A percentile compares a stretch with the other conserved stretches of the same genome.
Conservation (phyloP, 2,888 invertebrate genomes). For the Plebejus melissa region DNA sequence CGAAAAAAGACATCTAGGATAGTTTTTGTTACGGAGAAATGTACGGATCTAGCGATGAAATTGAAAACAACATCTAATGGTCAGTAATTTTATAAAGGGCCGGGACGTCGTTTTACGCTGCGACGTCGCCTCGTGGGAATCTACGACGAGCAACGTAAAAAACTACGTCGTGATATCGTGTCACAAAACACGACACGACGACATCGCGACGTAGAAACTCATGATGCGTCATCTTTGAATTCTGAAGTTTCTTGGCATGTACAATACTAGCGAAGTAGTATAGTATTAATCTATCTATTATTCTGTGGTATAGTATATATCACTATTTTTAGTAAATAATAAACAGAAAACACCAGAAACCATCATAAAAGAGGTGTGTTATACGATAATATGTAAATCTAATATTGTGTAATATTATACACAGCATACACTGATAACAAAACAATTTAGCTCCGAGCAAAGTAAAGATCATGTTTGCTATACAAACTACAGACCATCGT, state of each 20-base stretch:
- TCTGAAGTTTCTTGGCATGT: not conserved
- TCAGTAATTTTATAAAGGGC: too few relatives aligned
- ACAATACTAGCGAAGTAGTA: constrained; percentile 33
- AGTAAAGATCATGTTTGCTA: not conserved
- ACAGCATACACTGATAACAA: not conserved
- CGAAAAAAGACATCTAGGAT: too few relatives aligned
- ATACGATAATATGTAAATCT: not conserved
- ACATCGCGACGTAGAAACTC: too few relatives aligned
- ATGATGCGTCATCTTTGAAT: too few relatives aligned
- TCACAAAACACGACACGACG: too few relatives aligned
- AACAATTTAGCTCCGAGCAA: not conserved
- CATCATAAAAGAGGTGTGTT: not conserved
- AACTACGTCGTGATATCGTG: too few relatives aligned
- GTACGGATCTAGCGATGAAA: too few relatives aligned
- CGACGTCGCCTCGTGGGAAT: too few relatives aligned
- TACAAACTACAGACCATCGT: not conserved
- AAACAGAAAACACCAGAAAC: not conserved
- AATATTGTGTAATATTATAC: constrained; percentile 1
- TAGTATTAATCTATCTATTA: not conserved
- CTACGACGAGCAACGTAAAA: too few relatives aligned
- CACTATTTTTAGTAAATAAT: not conserved
- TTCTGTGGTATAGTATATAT: not conserved
- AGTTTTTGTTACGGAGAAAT: too few relatives aligned
- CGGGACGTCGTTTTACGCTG: too few relatives aligned
- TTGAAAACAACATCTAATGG: too few relatives aligned